Base-by-base conservation (phyloP, 2,113 vertebrate species). In the Oxygymnocypris stewartii region DNA sequence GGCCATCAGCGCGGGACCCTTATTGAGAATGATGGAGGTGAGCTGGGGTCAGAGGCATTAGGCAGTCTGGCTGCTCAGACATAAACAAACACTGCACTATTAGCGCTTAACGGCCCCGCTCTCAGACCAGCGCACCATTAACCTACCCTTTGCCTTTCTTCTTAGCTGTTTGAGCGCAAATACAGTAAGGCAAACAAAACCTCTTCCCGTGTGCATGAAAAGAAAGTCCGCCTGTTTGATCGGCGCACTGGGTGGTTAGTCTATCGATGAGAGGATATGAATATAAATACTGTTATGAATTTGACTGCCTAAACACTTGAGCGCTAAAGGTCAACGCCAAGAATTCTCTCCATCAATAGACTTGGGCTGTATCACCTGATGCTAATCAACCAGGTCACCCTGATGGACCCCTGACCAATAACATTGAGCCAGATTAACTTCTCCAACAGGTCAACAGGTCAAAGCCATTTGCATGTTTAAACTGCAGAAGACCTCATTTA, bases 11-110 rank as follows among this genome's bases (percentile, higher is more conserved):
- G 65, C 2, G 11, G 63, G 57, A 84, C n/a, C 49, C 63, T 75
- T 87, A 87, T 63, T 84, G 28, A 89, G 82, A 76, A 80, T 69
- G 84, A 86, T 77, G 35, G 79, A 40, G 86, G 80, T 83, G 80
- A 86, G 82, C 7, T 35, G 28, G 42, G 84, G 84, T 77, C 84
- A 80, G n/a, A 42, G 69, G 80, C 80, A 83, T 85, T 47, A 84
- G 74, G 75, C 71, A 85, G 77, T 54, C 84, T 76, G 59, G 63
- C 42, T 61, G 67, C 79, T 86, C 84, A 77, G 75, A 88, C 79
- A 89, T 75, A 89, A 87, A 86, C 86, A 89, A 89, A 79, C 86
- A 74, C 63, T 42, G 81, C 59, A 59, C 71, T 85, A 78, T 79
- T 85, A 79, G 49, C 40, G 51, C 79, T 73, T 67, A 73, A 74